These are phyloP conservation scores for Scrobipalpa costella DNA, from an alignment of 2,888 invertebrate species.

Conservation along the genomic window DNA sequence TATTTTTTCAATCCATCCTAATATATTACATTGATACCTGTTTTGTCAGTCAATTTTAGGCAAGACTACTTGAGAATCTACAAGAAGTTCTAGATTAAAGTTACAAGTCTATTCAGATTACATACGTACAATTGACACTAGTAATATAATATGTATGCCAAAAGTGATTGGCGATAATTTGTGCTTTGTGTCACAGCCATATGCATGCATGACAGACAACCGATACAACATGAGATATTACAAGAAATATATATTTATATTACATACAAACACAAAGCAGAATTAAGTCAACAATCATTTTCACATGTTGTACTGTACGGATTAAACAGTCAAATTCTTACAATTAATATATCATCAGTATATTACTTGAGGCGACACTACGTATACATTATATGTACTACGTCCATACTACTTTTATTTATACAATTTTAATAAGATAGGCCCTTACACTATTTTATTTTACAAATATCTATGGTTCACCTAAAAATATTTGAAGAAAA, in stretches of 20 bases:
- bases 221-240: not conserved
- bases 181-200: constrained; percentile 18
- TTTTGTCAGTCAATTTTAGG: constrained; percentile 27
- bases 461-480: not conserved
- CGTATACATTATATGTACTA: constrained; percentile 26
- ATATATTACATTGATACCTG: constrained; percentile 20
- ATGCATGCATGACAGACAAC: constrained; percentile 8
- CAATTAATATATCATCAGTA: not conserved
- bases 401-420: constrained; percentile 12
- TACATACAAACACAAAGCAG: not conserved
- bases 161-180: constrained; percentile 16
- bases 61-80: constrained; percentile 25
- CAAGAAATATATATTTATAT: too few species aligned
- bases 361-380: constrained; percentile 15
- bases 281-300: not conserved
- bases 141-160: constrained; percentile 1
- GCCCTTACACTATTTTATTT: not conserved
- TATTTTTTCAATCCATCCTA: not conserved
- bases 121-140: constrained; percentile 18
- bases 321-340: not conserved
- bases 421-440: constrained; percentile 7
- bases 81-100: constrained; percentile 6
- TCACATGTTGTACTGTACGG: too few species aligned
- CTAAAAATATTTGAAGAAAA: not conserved
- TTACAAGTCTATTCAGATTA: constrained; percentile 19